A percentile compares a stretch with the other conserved stretches of the same genome.
Conservation (phyloP, 2,888 invertebrate species). For the Tipula confusa region DNA sequence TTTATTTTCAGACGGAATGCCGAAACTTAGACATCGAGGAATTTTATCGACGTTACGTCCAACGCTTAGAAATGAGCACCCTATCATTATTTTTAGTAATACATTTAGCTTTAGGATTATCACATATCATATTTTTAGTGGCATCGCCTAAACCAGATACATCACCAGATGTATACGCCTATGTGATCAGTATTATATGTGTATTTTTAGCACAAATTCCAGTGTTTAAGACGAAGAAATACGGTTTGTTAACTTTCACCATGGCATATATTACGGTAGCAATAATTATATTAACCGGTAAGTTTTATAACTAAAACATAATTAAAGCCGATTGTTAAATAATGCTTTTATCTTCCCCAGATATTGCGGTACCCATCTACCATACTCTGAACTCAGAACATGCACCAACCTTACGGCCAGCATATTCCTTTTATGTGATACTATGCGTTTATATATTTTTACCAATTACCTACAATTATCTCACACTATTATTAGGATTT, state of each 20-base stretch:
- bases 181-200: constrained; percentile 42
- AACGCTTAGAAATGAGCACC: constrained; percentile 71
- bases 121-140: constrained; percentile 49
- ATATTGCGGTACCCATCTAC: constrained; percentile 63
- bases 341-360: constrained; percentile 47
- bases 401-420: constrained; percentile 56
- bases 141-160: constrained; percentile 33
- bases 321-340: background rate
- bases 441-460: constrained; percentile 80
- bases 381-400: constrained; percentile 54
- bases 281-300: constrained; percentile 56
- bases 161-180: constrained; percentile 46
- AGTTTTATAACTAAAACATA: constrained; percentile 29
- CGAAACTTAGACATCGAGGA: constrained; percentile 68
- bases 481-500: constrained; percentile 65
- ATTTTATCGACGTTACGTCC: constrained; percentile 69
- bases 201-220: constrained; percentile 47
- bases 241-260: constrained; percentile 47
- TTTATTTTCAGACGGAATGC: constrained; percentile 67
- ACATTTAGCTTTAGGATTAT: constrained; percentile 60
- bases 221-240: constrained; percentile 47
- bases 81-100: constrained; percentile 71
- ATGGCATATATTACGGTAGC: constrained; percentile 51
- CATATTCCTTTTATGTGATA: constrained; percentile 67
- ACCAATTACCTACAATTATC: constrained; percentile 68